A percentile compares a stretch with the other conserved stretches of the same genome.
Conservation (phyloP, 2,888 invertebrate genomes). For the Phortica okadai region DNA sequence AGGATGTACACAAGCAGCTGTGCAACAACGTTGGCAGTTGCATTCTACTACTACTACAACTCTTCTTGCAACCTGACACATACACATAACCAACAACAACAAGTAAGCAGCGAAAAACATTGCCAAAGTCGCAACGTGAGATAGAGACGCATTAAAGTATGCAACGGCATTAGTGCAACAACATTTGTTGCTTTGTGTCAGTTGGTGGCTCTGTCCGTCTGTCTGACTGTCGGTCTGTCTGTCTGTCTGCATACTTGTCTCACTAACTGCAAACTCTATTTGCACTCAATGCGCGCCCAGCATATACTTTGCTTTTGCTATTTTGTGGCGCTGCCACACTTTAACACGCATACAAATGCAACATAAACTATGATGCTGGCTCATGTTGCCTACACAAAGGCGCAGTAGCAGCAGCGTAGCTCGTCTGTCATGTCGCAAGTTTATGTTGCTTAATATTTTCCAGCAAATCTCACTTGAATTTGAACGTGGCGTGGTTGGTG, state of each 20-base stretch:
- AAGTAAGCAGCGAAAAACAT: neutral
- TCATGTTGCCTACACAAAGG: neutral
- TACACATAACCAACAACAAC: constrained; percentile 27
- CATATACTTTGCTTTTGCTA: neutral
- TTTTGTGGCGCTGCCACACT: neutral
- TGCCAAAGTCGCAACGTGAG: neutral
- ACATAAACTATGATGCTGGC: neutral
- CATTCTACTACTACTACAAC: neutral
- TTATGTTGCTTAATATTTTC: constrained; percentile 29
- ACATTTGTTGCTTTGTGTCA: neutral
- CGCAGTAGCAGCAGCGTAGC: neutral
- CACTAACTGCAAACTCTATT: constrained; percentile 1
- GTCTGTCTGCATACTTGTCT: neutral
- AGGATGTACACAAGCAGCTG: constrained; percentile 34
- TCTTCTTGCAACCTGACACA: neutral
- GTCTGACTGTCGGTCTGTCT: neutral
- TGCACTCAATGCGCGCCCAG: neutral
- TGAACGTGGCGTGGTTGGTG: neutral
- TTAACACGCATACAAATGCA: constrained; percentile 1
- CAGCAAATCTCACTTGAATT: constrained; percentile 28
- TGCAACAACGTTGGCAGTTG: constrained; percentile 20
- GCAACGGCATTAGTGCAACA: constrained; percentile 41
- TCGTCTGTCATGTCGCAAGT: constrained; percentile 17
- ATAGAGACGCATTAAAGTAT: constrained; percentile 45
- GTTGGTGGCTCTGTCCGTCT: neutral